Base-by-base conservation (phyloP, 2,797 vertebrate species). In the Clangula hyemalis region DNA sequence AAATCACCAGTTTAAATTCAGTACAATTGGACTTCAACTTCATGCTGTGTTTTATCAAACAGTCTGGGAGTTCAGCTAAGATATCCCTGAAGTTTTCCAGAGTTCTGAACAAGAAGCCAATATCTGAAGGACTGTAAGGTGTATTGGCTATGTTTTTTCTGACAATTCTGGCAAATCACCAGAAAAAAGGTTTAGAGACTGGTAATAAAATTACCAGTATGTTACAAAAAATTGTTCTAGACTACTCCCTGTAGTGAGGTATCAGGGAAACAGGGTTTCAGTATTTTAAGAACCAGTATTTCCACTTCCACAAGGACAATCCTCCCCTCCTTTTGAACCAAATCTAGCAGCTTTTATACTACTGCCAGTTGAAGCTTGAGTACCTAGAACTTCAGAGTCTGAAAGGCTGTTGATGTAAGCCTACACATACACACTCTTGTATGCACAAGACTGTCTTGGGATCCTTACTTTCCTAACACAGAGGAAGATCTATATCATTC, bases 221-320 rank as follows among this genome's bases (percentile, higher is more conserved):
- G 16, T 57, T 82, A 64, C 15, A 85, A 68, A 85, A 66, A 27
- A 45, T 75, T 74, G 10, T 32, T 85, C 70, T 82, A n/a, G 53
- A 76, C 22, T 25, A 90, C 57, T 91, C 68, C 83, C 73, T 88
- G 83, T 95, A 87, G 77, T 51, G 77, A 84, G 80, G 77, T 51
- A 74, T 47, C 27, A 54, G 14, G 49, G 80, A 85, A 94, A 57
- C 0, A 9, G 15, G 49, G 39, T 93, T 57, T 61, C 73, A 61
- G 34, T 27, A 41, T 53, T 74, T 75, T 66, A 91, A 80, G 60
- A 81, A 79, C 28, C 11, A 64, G 8, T 32, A 66, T 49, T 82
- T 58, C 43, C 5, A 51, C 60, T 82, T 58, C 43, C 5, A 51
- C 60, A 70, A 56, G 12, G 22, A 38, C 12, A 84, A 15, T 3